A percentile compares a stretch with the other conserved stretches of the same genome.
These are phyloP conservation scores for Dicyrtoma fusca DNA, from an alignment of 2,888 invertebrate genomes.

Conservation along the genomic window DNA sequence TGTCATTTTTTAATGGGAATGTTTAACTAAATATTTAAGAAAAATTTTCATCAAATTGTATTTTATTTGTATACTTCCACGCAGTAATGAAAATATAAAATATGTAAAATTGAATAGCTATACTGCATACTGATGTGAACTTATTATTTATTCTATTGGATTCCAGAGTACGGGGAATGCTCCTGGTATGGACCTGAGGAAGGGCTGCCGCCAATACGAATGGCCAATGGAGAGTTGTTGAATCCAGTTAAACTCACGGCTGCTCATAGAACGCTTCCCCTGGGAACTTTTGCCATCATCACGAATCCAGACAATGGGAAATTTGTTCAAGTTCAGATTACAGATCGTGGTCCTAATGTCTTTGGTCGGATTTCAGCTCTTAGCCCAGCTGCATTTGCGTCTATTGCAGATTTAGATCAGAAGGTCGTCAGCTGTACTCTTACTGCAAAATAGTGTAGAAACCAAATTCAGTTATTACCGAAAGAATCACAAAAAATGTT, in stretches of 20 bases:
- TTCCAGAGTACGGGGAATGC: conserved; percentile 31
- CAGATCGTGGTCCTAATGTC: conserved; percentile 37
- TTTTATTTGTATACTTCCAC: too few relatives aligned
- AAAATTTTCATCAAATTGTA: too few relatives aligned
- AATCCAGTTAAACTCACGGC: conserved; percentile 28
- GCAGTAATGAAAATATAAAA: too few relatives aligned
- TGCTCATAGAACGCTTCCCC: conserved; percentile 41
- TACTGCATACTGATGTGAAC: too few relatives aligned
- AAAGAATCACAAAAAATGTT: neutral
- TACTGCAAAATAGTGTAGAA: neutral
- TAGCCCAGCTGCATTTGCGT: conserved; percentile 43
- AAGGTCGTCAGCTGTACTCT: conserved; percentile 42
- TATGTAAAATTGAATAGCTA: too few relatives aligned
- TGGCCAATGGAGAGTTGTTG: conserved; percentile 16
- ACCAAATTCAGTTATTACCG: neutral
- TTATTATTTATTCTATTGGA: too few relatives aligned
- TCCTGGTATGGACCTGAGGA: conserved; percentile 10
- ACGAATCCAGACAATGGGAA: conserved; percentile 37
- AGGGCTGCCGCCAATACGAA: neutral
- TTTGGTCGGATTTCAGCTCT: conserved; percentile 46
- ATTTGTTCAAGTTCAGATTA: conserved; percentile 40
- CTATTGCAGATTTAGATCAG: conserved; percentile 40
- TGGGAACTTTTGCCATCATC: conserved; percentile 37
- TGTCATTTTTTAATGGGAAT: too few relatives aligned
- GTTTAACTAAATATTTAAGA: too few relatives aligned